Evolutionary conservation across 2,797 vertebrate genomes (phyloP), one percentile per base, ranked within the genome.

Genomic region (Poliocrania exsul): DNA sequence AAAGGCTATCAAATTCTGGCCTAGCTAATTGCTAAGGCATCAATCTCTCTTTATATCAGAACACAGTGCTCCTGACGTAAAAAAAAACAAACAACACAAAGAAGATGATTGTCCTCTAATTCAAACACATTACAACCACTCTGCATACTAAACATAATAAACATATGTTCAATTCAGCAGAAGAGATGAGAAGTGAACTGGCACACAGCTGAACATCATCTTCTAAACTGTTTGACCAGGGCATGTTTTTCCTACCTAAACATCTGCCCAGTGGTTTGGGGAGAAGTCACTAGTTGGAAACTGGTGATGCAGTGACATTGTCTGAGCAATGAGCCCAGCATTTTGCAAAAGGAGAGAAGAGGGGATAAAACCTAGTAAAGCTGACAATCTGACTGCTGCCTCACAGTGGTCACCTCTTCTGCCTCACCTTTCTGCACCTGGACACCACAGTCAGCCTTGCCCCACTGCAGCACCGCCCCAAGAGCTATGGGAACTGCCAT

Each of bases 111-210:
- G 57, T 23, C 17, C 44, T 88, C 47, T 83, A 74, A 88, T 81
- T 93, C 54, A 81, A 91, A 91, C 11, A 57, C 81, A 70, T 54
- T 83, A 53, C 58, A 60, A 50, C 5, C 6, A 42, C 77, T 62
- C 86, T 62, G 73, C 50, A 38, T 37, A 31, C 47, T 89, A 40
- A 87, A 81, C 75, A 62, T 44, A 71, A 78, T 81, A 91, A 91
- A 58, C 31, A 72, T 60, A 56, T 15, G 46, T 87, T 91, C 86
- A 91, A 91, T 65, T 88, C 90, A 81, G 88, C 90, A 95, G 82
- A 93, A 95, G 58, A 54, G 65, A 74, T 40, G 46, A 83, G 82
- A 91, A 58, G 47, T 47, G 72, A 86, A 58, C 85, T 54, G 61
- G 61, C 58, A 74, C 2, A 2, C 90, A 94, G 75, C 85, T 91